These are phyloP conservation scores for Montifringilla adamsi DNA, from an alignment of 2,113 vertebrate genomes.

Conservation along the genomic window DNA sequence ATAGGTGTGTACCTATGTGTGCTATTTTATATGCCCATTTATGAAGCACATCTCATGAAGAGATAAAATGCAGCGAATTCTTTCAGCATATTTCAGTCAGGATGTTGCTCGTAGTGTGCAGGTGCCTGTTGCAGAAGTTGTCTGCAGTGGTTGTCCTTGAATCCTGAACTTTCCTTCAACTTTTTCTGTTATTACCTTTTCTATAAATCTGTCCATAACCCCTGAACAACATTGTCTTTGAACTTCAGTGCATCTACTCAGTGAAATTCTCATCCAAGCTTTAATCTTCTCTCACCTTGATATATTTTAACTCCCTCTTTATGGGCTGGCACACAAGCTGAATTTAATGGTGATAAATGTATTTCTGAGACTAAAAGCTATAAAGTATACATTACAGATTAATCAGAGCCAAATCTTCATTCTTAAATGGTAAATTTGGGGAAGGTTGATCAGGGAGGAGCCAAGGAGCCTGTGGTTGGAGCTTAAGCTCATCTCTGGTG, in stretches of 20 bases:
- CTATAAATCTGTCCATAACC: constrained; percentile 6
- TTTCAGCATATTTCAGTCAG: not conserved
- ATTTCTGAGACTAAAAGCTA: constrained; percentile 7
- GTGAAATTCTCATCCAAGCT: not conserved
- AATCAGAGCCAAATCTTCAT: not conserved
- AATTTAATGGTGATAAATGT: constrained; percentile 39
- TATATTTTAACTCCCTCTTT: constrained; percentile 2
- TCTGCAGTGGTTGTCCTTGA: not conserved
- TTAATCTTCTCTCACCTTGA: constrained; percentile 38
- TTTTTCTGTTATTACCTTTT: not conserved
- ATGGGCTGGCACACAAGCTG: not conserved
- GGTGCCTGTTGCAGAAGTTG: not conserved
- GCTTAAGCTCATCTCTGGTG: not conserved
- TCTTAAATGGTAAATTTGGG: not conserved
- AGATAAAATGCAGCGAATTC: not conserved
- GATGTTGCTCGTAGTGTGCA: accelerated
- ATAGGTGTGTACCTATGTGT: not conserved
- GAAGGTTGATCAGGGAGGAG: not conserved
- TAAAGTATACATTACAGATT: not conserved
- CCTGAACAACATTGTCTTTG: not conserved
- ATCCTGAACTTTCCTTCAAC: constrained; percentile 49
- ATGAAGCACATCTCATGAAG: not conserved
- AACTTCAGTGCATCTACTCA: not conserved
- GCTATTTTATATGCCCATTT: not conserved
- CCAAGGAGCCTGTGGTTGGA: not conserved